Conservation (phyloP, 2,797 vertebrate species). For the Artibeus lituratus region DNA sequence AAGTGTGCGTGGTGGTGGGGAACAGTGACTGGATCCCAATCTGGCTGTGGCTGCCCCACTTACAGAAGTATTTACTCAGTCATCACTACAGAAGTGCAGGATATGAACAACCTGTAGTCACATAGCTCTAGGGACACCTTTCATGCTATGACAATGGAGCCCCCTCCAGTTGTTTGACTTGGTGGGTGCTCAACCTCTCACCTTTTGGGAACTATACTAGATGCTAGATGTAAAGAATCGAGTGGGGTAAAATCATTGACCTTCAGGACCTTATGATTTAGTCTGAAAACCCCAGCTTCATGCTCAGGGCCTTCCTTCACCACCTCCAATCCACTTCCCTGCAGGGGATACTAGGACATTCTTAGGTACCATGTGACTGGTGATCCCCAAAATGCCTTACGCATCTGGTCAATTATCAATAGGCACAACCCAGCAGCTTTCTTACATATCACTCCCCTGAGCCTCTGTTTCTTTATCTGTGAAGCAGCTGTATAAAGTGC, state of each 20-base stretch:
- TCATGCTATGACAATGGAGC: neutral
- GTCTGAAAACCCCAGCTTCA: neutral
- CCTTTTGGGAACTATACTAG: neutral
- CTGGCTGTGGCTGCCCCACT: neutral
- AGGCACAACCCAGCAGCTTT: neutral
- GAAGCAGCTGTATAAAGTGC: neutral
- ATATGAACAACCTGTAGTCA: fast-evolving
- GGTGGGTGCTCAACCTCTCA: neutral
- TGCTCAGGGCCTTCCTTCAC: neutral
- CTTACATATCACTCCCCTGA: neutral
- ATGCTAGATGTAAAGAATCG: neutral
- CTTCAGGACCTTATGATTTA: neutral
- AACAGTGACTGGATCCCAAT: neutral
- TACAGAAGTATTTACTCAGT: neutral
- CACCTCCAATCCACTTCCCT: neutral
- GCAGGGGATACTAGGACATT: neutral
- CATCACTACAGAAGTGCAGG: neutral
- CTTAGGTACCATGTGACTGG: neutral
- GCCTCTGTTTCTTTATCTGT: neutral
- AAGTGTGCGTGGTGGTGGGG: neutral
- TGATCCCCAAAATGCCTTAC: neutral
- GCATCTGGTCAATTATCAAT: neutral
- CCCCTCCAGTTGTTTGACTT: neutral
- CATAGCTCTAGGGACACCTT: neutral
- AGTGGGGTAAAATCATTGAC: neutral